Evolutionary conservation across 2,888 invertebrate genomes (phyloP), one percentile per base, ranked within the genome.

Genomic region (Lamellibrachia satsuma): DNA sequence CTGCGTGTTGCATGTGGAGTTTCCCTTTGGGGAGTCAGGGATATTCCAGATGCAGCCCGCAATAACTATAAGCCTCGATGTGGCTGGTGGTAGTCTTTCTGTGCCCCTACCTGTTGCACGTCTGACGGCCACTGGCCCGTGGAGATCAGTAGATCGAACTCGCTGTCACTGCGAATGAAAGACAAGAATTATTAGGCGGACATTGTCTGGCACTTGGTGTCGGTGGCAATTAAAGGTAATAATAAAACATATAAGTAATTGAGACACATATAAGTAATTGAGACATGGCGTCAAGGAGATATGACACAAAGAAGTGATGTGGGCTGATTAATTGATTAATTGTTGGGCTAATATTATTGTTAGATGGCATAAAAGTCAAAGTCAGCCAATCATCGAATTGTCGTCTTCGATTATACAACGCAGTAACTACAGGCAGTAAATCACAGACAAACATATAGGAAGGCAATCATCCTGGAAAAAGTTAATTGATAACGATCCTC

Each of bases 81-180:
- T 75, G 22, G 22, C 6, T 75, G n/a, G n/a, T 22, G 75, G 75
- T 22, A 22, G 2, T 75, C 7, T n/a, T n/a, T 22, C 75, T 75
- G 22, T n/a, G n/a, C 8, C 57, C 11, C 92, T 52, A 93, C 93
- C 91, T 90, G 39, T 27, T 93, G 93, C 27, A 92, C 90, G 55
- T 93, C 92, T n/a, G 93, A 93, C 15, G 93, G 93, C 93, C 93
- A 93, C n/a, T 93, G 92, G 57, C 93, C 93, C 52, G 91, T 92
- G 52, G 93, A 93, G 7, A 93, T 92, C 57, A 92, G 92, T 39
- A 93, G 57, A 52, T 92, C 27, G 52, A 90, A 93, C 39, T 55
- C 57, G 1, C 92, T 93, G 51, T 93, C 93, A 6, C 93, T 93
- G 52, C 27, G 90, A 93, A 27, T 27, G n/a, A 90, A 55, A 92